A percentile compares a stretch with the other conserved stretches of the same genome.
phyloP scores from a whole-genome alignment of 2,113 vertebrate genomes.

The Ptyas mucosa region DNA sequence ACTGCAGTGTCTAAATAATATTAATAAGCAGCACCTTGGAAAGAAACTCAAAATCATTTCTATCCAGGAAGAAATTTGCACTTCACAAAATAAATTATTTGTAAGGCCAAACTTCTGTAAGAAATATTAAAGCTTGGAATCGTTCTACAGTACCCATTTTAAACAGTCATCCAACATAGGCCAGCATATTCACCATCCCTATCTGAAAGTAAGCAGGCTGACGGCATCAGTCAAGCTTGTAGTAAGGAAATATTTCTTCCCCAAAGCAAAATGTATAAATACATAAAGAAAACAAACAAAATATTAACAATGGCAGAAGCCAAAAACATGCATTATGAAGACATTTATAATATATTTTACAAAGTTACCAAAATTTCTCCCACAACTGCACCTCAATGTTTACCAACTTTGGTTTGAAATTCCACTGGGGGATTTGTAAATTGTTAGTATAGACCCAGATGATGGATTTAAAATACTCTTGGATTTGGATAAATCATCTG shows the following conservation, averaged over 20 bases:
- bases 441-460: slow-evolving; percentile 56
- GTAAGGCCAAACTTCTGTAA: slow-evolving; percentile 62
- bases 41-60: slow-evolving; percentile 57
- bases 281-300: slow-evolving; percentile 66
- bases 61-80: slow-evolving; percentile 55
- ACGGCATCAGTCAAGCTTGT: slow-evolving; percentile 70
- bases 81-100: slow-evolving; percentile 69
- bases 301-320: slow-evolving; percentile 55
- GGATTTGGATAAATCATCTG: slow-evolving; percentile 39
- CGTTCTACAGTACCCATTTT: slow-evolving; percentile 59
- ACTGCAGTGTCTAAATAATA: slow-evolving; percentile 35
- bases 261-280: slow-evolving; percentile 73
- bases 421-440: slow-evolving; percentile 50
- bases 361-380: slow-evolving; percentile 43
- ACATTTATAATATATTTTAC: not conserved
- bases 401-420: slow-evolving; percentile 45
- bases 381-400: slow-evolving; percentile 49
- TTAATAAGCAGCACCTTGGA: slow-evolving; percentile 51
- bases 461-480: slow-evolving; percentile 43
- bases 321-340: slow-evolving; percentile 45
- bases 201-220: slow-evolving; percentile 78
- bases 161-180: slow-evolving; percentile 63
- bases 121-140: slow-evolving; percentile 73
- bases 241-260: slow-evolving; percentile 70
- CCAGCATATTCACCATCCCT: slow-evolving; percentile 51